A percentile compares a stretch with the other conserved stretches of the same genome.
These are phyloP conservation scores for Anabacerthia variegaticeps DNA, from an alignment of 2,797 vertebrate genomes.

Conservation along the genomic window DNA sequence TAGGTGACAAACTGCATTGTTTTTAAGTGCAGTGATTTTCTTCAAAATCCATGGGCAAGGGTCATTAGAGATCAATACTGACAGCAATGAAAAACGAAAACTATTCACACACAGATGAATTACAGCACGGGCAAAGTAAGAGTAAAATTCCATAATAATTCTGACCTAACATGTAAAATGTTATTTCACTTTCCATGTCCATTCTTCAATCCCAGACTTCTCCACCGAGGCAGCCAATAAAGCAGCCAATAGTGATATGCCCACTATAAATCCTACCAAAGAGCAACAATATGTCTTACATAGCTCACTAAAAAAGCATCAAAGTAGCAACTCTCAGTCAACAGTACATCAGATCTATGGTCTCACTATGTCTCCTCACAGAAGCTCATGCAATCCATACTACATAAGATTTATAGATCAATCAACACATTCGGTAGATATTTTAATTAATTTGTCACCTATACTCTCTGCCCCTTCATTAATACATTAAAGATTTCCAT, in stretches of 20 bases:
- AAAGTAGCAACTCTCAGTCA: conserved; percentile 34
- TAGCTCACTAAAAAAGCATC: conserved; percentile 32
- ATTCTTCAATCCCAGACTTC: conserved; percentile 39
- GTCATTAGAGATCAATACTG: conserved; percentile 45
- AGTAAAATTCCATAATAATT: conserved; percentile 41
- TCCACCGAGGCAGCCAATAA: conserved; percentile 39
- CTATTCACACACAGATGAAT: not conserved
- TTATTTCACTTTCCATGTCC: conserved; percentile 23
- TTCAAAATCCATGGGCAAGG: conserved; percentile 20
- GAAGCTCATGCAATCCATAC: not conserved
- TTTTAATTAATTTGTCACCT: not conserved
- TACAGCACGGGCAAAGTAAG: not conserved
- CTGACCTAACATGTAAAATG: conserved; percentile 42
- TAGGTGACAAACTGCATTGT: not conserved
- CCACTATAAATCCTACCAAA: conserved; percentile 47
- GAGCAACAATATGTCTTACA: conserved; percentile 30
- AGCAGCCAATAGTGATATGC: conserved; percentile 38
- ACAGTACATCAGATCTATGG: not conserved
- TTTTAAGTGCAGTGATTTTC: conserved; percentile 31
- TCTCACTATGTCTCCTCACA: not conserved
- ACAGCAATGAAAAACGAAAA: conserved; percentile 28
- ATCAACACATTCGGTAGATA: not conserved
- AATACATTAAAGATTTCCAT: not conserved
- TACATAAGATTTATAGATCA: not conserved
- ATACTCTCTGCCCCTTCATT: not conserved